Conservation (phyloP, 2,797 vertebrate species). For the Hemibagrus guttatus region DNA sequence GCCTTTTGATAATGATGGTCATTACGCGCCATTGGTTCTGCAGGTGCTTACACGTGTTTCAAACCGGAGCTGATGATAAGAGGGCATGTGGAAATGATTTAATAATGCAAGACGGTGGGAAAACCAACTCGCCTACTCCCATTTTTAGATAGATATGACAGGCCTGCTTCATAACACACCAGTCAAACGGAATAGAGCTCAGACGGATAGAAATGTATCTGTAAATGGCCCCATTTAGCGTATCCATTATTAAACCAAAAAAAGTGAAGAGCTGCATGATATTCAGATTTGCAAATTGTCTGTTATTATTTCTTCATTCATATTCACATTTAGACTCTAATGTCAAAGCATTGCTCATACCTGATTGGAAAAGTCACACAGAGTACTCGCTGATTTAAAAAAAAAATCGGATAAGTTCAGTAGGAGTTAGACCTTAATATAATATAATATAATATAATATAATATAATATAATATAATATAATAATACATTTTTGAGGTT, state of each 20-base stretch:
- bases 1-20: slow-evolving; percentile 78
- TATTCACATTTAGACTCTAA: slow-evolving; percentile 37
- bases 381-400: background rate
- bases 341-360: slow-evolving; percentile 23
- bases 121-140: slow-evolving; percentile 53
- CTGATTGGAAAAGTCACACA: slow-evolving; percentile 30
- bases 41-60: slow-evolving; percentile 50
- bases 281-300: slow-evolving; percentile 46
- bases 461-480: background rate
- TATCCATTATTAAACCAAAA: slow-evolving; percentile 62
- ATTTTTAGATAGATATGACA: slow-evolving; percentile 63
- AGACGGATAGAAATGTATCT: slow-evolving; percentile 47
- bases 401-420: background rate
- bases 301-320: slow-evolving; percentile 44
- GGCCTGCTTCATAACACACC: slow-evolving; percentile 53
- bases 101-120: slow-evolving; percentile 65
- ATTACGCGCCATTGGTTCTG: slow-evolving; percentile 71
- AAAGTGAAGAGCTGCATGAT: slow-evolving; percentile 16
- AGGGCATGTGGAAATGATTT: slow-evolving; percentile 52
- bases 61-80: slow-evolving; percentile 35
- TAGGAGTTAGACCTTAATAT: background rate
- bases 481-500: background rate
- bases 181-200: slow-evolving; percentile 35
- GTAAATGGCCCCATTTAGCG: slow-evolving; percentile 48
- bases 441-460: slow-evolving; percentile 1